phyloP scores from a whole-genome alignment of 53 echinoderm and acorn worm species.

The Paracentrotus lividus region DNA sequence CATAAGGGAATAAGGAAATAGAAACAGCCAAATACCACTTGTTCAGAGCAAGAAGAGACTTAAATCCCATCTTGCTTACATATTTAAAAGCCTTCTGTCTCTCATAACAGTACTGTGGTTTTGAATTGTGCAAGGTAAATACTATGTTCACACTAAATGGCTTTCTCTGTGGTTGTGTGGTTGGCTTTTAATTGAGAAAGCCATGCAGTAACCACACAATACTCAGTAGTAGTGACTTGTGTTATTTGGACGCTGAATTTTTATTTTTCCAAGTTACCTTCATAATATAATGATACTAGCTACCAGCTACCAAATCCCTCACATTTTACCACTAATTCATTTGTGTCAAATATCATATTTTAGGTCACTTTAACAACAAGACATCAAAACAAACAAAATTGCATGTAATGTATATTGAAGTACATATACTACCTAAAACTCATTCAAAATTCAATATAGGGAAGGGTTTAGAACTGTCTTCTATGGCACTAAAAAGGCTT shows the following conservation, averaged over 20 bases:
- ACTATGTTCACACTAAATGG: neutral
- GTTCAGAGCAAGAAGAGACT: too few species aligned
- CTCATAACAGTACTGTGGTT: conserved; percentile 26
- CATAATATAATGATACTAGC: neutral
- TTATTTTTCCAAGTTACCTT: neutral
- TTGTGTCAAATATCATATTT: neutral
- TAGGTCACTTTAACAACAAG: neutral
- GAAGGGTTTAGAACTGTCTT: neutral
- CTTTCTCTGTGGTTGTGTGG: neutral
- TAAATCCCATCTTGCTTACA: too few species aligned
- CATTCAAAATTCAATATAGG: neutral
- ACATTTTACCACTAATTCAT: neutral
- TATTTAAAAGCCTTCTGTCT: too few species aligned
- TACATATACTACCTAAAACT: neutral
- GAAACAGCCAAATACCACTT: neutral
- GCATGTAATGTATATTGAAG: neutral
- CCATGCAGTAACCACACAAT: neutral
- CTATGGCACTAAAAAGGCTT: neutral
- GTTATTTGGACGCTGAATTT: neutral
- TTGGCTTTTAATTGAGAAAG: neutral
- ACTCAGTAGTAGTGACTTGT: neutral
- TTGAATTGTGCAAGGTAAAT: neutral
- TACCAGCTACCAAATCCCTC: neutral
- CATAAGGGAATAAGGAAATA: neutral
- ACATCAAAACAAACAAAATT: neutral